Conservation (phyloP, 2,797 vertebrate genomes). For the Coreius guichenoti region DNA sequence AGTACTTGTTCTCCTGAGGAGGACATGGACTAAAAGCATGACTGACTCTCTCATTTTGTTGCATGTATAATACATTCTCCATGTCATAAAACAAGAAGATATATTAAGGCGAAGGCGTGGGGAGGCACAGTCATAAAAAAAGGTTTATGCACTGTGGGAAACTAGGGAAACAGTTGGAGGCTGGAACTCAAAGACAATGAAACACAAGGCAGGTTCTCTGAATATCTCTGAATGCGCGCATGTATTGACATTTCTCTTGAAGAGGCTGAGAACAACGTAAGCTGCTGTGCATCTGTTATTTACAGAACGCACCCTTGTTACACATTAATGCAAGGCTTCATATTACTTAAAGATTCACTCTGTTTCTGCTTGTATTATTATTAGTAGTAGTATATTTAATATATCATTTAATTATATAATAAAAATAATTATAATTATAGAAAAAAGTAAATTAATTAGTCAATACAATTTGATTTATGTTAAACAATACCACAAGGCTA, state of each 20-base stretch:
- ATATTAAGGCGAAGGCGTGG: slow-evolving; percentile 41
- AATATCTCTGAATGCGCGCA: not conserved
- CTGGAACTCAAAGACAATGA: slow-evolving; percentile 39
- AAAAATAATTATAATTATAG: not conserved
- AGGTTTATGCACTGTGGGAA: slow-evolving; percentile 49
- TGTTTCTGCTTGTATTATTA: not conserved
- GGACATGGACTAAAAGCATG: slow-evolving; percentile 37
- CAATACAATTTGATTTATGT: too few species aligned
- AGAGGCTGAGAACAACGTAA: not conserved
- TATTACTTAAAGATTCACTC: not conserved
- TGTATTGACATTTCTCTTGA: slow-evolving; percentile 7
- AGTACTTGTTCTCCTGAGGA: slow-evolving; percentile 25
- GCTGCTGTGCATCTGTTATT: not conserved
- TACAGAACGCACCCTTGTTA: not conserved
- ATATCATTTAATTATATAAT: not conserved
- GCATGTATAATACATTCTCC: slow-evolving; percentile 53
- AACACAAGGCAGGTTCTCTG: slow-evolving; percentile 24
- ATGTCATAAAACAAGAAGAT: slow-evolving; percentile 56
- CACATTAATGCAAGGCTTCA: too few species aligned
- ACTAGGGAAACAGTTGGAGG: slow-evolving; percentile 14
- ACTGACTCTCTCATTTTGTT: slow-evolving; percentile 47
- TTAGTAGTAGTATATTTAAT: not conserved
- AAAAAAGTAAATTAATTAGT: too few species aligned
- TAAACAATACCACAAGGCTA: not conserved
- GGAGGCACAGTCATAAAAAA: slow-evolving; percentile 42